Conservation (phyloP, 2,113 vertebrate species). For the Cyanistes caeruleus region DNA sequence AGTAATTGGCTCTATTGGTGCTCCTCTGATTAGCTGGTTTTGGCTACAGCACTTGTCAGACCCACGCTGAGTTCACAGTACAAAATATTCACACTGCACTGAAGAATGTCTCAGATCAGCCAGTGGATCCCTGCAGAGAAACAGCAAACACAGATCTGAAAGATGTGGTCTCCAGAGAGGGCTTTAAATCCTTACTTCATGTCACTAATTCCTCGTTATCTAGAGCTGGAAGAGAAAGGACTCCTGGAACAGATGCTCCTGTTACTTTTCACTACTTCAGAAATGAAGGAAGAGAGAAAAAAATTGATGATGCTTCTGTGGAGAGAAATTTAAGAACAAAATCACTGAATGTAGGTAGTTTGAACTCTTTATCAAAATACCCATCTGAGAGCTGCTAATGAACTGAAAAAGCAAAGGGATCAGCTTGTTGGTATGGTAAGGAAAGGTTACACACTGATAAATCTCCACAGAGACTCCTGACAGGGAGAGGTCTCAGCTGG, state of each 20-base stretch:
- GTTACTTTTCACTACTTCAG: not conserved
- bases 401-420: not conserved
- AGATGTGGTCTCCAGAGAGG: not conserved
- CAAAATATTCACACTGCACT: not conserved
- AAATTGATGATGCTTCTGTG: not conserved
- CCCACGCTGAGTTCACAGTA: constrained; percentile 24
- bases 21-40: constrained; percentile 56
- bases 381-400: not conserved
- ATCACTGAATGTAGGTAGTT: not conserved
- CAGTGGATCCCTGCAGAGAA: constrained; percentile 5
- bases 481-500: not conserved
- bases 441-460: not conserved
- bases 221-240: constrained; percentile 2
- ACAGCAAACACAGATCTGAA: constrained; percentile 51
- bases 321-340: constrained; percentile 3
- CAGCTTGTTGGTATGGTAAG: not conserved
- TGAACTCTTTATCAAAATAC: not conserved
- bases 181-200: not conserved
- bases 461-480: not conserved
- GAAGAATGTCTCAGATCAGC: constrained; percentile 31
- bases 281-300: not conserved
- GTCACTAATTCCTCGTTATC: constrained; percentile 24
- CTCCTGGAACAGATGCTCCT: not conserved
- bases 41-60: constrained; percentile 37
- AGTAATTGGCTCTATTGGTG: constrained; percentile 40